These are phyloP conservation scores for Leptinotarsa juncta DNA, from an alignment of 2,888 invertebrate genomes.

Conservation along the genomic window DNA sequence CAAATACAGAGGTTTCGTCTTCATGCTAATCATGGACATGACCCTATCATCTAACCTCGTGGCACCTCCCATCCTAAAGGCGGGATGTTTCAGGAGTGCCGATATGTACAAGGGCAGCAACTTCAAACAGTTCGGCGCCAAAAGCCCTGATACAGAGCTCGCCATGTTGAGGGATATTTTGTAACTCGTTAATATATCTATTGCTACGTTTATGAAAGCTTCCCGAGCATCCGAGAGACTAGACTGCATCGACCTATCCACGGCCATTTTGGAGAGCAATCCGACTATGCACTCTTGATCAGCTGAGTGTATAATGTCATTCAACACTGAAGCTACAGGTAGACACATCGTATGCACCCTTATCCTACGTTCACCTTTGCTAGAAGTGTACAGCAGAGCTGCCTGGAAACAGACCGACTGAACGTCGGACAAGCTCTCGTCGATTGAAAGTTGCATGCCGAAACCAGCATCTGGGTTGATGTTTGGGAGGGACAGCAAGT, in stretches of 20 bases:
- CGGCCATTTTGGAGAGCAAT: constrained; percentile 96
- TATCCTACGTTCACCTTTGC: constrained; percentile 93
- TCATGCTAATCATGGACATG: constrained; percentile 93
- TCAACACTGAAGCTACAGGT: constrained; percentile 86
- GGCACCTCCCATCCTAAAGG: constrained; percentile 89
- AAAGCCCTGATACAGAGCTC: constrained; percentile 72
- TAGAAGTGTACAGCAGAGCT: constrained; percentile 95
- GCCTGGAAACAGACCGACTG: constrained; percentile 97
- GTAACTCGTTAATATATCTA: constrained; percentile 87
- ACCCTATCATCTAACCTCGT: constrained; percentile 94
- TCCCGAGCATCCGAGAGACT: constrained; percentile 94
- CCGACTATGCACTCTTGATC: constrained; percentile 95
- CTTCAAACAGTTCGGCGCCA: constrained; percentile 81
- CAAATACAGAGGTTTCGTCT: constrained; percentile 83
- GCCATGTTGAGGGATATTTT: constrained; percentile 75
- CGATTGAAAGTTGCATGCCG: constrained; percentile 97
- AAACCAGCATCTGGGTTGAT: constrained; percentile 98
- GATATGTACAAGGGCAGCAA: constrained; percentile 90
- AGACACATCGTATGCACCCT: constrained; percentile 97
- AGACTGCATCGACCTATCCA: constrained; percentile 88
- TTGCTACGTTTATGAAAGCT: constrained; percentile 94
- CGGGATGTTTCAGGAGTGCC: constrained; percentile 89
- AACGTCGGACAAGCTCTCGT: constrained; percentile 87
- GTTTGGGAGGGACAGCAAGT: constrained; percentile 94
- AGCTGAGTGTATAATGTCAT: constrained; percentile 88